Evolutionary conservation across 2,797 vertebrate genomes (phyloP).

Genomic region (Sandelia bainsii): DNA sequence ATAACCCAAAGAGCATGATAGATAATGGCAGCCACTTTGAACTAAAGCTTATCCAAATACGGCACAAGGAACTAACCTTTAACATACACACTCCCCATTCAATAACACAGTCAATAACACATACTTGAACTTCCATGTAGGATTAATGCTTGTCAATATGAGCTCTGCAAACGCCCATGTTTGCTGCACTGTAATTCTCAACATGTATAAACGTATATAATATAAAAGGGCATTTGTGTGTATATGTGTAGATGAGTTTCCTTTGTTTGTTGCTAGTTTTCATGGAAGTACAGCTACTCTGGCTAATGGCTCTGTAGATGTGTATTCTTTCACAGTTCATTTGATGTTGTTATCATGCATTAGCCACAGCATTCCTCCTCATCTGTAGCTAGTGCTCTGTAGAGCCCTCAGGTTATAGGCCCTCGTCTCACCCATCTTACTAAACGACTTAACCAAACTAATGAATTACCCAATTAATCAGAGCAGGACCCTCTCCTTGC

Average conservation of each 20-base stretch:
- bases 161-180: conserved; percentile 38
- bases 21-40: conserved; percentile 76
- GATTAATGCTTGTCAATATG: conserved; percentile 71
- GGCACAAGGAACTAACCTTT: conserved; percentile 66
- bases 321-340: conserved; percentile 76
- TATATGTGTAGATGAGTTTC: conserved; percentile 25
- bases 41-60: conserved; percentile 76
- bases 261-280: conserved; percentile 58
- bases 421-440: conserved; percentile 75
- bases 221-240: conserved; percentile 43
- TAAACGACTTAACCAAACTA: conserved; percentile 86
- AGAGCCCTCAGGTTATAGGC: conserved; percentile 78
- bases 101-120: conserved; percentile 67
- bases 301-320: conserved; percentile 53
- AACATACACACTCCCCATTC: conserved; percentile 71
- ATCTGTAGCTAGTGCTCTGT: conserved; percentile 65
- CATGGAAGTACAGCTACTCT: conserved; percentile 50
- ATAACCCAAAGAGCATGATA: conserved; percentile 74
- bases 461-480: conserved; percentile 90
- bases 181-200: conserved; percentile 31
- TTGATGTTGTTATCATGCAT: conserved; percentile 81
- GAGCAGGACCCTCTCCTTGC: conserved; percentile 81
- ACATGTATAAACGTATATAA: conserved; percentile 43
- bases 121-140: conserved; percentile 73
- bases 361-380: conserved; percentile 74